Evolutionary conservation across 2,797 vertebrate species (phyloP), one percentile per base, ranked within the genome.

Genomic region (Fistularia commersonii): DNA sequence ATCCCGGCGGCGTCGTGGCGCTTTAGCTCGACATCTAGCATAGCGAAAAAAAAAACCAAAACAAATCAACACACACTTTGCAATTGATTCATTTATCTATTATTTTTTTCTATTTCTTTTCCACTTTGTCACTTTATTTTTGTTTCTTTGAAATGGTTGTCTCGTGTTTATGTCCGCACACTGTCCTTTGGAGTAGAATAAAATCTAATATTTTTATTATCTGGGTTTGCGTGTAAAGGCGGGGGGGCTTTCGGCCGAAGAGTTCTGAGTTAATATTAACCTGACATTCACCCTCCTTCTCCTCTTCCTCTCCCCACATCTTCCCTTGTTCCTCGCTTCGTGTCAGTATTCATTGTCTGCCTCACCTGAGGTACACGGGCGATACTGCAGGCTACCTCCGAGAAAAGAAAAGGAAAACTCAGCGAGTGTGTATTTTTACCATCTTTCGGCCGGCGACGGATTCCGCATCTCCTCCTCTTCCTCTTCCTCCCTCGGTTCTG

Each of bases 271-370:
- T 69, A 72, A 76, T 66, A 65, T 54, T 45, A 70, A 61, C 49
- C 47, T 80, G 81, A 71, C 69, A 71, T 82, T 82, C 76, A 57
- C 70, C 64, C 69, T 62, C 47, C 3, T 8, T 5, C 46, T 51
- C 14, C 47, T 61, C 39, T 45, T 32, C 32, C 41, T 39, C 8
- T 1, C 6, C 11, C 1, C 5, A n/a, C 15, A 32, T 44, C 37
- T 57, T 46, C 47, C 32, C 41, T 15, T 57, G 34, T 51, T 74
- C 51, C 43, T 69, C 61, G 70, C 46, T 72, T 48, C 67, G 68
- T 74, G 74, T 75, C 81, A 69, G 63, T 66, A 64, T 79, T 85
- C 48, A 82, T 83, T 84, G 77, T 76, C 64, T 56, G 13, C 61
- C 72, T 71, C 76, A 64, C 72, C 70, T 66, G 76, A 75, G 80